A percentile compares a stretch with the other conserved stretches of the same genome.
phyloP scores from a whole-genome alignment of 2,888 invertebrate genomes.

The Ophraella communa region DNA sequence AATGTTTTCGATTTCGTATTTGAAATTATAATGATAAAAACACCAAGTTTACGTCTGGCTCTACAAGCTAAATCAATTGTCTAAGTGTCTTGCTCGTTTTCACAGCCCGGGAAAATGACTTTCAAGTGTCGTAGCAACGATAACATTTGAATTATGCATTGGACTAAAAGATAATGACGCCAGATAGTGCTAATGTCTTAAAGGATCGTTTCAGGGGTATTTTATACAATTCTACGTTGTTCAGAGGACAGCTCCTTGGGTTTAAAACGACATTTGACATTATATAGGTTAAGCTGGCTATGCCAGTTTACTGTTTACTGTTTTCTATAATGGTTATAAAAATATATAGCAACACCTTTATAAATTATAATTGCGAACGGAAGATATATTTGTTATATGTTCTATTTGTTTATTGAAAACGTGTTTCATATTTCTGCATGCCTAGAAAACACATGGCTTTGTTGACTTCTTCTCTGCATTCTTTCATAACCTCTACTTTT shows the following conservation, averaged over 20 bases:
- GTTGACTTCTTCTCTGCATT: no score
- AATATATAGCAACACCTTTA: no score
- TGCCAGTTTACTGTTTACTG: background rate
- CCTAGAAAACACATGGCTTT: no score
- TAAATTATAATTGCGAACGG: no score
- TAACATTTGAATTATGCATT: slow-evolving; percentile 42
- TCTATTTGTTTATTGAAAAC: no score
- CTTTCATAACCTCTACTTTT: no score
- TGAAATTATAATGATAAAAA: background rate
- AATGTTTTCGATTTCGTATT: background rate
- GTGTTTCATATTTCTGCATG: no score
- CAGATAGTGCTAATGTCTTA: slow-evolving; percentile 40
- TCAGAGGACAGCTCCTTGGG: background rate
- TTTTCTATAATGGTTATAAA: no score
- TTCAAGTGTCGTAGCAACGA: slow-evolving; percentile 21
- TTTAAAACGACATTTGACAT: background rate
- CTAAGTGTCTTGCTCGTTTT: background rate
- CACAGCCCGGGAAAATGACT: background rate
- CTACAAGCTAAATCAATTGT: background rate
- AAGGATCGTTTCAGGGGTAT: slow-evolving; percentile 21
- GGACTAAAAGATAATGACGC: slow-evolving; percentile 38
- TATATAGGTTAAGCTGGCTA: background rate
- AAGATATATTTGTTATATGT: no score
- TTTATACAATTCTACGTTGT: background rate
- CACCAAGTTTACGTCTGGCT: background rate